Evolutionary conservation across 2,797 vertebrate genomes (phyloP).

Genomic region (Darevskia nairensis): DNA sequence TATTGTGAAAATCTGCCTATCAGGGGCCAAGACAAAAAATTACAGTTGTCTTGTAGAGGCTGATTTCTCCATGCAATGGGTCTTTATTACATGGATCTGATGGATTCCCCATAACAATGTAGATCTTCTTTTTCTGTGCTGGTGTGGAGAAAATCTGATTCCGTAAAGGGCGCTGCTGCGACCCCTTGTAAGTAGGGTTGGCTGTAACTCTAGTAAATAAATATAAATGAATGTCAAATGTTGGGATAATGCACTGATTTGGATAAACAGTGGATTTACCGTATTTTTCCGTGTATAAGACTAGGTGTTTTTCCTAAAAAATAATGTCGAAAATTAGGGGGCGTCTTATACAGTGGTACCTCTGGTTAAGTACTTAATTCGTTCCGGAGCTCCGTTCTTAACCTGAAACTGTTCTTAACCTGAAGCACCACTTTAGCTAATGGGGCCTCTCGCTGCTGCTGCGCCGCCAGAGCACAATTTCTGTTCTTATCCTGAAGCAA

Average conservation of each 20-base stretch:
- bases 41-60: neutral
- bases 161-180: neutral
- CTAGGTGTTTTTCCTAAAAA: no score
- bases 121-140: neutral
- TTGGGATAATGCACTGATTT: neutral
- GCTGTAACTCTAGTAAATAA: neutral
- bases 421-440: no score
- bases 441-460: no score
- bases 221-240: neutral
- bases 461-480: no score
- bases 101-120: neutral
- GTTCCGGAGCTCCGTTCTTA: no score
- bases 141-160: neutral
- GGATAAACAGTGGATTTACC: no score
- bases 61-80: neutral
- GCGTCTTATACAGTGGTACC: no score
- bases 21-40: neutral
- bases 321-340: no score
- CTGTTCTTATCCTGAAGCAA: no score
- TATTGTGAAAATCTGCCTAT: neutral
- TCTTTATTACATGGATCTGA: neutral
- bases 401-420: no score
- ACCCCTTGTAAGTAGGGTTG: neutral
- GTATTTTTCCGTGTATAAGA: no score
- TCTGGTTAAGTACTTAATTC: no score